These are phyloP conservation scores for Chloroclystis v-ata DNA, from an alignment of 2,888 invertebrate species.

Conservation along the genomic window DNA sequence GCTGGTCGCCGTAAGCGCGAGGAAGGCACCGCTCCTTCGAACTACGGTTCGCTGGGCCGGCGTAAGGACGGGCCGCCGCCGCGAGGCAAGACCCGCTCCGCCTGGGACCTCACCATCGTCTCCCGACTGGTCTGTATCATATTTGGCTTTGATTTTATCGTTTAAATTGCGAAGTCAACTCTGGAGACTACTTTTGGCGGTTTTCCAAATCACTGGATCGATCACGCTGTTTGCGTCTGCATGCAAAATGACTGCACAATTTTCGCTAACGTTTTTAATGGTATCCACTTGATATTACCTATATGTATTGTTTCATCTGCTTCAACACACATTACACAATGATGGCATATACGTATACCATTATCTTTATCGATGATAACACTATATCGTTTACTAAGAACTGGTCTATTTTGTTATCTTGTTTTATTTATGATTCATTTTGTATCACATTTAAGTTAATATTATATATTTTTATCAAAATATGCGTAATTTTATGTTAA, in stretches of 20 bases:
- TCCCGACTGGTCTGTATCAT: slow-evolving; percentile 76
- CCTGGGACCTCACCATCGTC: slow-evolving; percentile 80
- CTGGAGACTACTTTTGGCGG: slow-evolving; percentile 65
- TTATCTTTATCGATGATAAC: slow-evolving; percentile 11
- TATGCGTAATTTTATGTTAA: no score
- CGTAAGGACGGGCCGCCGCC: slow-evolving; percentile 68
- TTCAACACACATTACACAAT: background rate
- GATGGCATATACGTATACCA: background rate
- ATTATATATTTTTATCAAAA: no score
- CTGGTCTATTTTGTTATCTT: slow-evolving; percentile 6
- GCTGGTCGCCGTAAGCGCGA: slow-evolving; percentile 67
- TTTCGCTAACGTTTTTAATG: slow-evolving; percentile 27
- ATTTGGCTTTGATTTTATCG: slow-evolving; percentile 29
- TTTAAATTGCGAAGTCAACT: slow-evolving; percentile 35
- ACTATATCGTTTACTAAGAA: slow-evolving; percentile 6
- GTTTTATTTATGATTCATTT: slow-evolving; percentile 8
- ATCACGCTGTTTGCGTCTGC: slow-evolving; percentile 58
- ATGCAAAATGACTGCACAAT: slow-evolving; percentile 54
- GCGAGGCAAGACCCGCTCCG: slow-evolving; percentile 73
- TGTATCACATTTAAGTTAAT: no score
- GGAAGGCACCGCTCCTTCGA: slow-evolving; percentile 55
- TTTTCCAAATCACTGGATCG: slow-evolving; percentile 70
- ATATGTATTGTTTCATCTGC: background rate
- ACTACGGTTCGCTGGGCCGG: slow-evolving; percentile 75
- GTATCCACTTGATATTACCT: background rate